Conservation (phyloP, 1,140 invertebrate genomes). For the Cydia splendana region DNA sequence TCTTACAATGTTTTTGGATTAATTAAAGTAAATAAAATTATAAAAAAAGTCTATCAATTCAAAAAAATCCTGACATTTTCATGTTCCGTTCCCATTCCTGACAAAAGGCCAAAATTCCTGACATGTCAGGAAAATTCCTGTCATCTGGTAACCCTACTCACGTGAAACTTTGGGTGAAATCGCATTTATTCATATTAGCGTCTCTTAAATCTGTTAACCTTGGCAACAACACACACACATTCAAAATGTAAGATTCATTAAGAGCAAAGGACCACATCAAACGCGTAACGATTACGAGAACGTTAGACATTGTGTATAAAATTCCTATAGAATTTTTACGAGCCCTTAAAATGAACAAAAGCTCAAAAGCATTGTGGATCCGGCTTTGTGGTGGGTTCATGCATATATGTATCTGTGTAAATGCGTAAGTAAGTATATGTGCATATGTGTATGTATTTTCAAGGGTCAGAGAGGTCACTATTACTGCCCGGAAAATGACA, state of each 20-base stretch:
- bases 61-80: too few species aligned
- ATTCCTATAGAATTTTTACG: slow-evolving; percentile 27
- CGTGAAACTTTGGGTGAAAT: too few species aligned
- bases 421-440: neutral
- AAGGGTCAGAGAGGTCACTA: slow-evolving; percentile 22
- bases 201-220: neutral
- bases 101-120: too few species aligned
- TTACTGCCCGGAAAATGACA: slow-evolving; percentile 23
- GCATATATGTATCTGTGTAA: neutral
- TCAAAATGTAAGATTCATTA: neutral
- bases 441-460: slow-evolving; percentile 13
- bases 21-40: too few species aligned
- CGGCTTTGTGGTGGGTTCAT: neutral
- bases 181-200: neutral
- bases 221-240: neutral
- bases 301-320: slow-evolving; percentile 16
- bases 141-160: too few species aligned
- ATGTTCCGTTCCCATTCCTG: too few species aligned
- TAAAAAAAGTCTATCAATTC: too few species aligned
- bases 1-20: too few species aligned
- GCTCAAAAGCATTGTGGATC: slow-evolving; percentile 24
- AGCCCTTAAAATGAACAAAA: slow-evolving; percentile 25
- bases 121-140: too few species aligned
- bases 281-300: slow-evolving; percentile 1
- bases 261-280: neutral